A percentile compares a stretch with the other conserved stretches of the same genome.
Conservation (phyloP, 2,888 invertebrate species). For the Venustoraphidia nigricollis region DNA sequence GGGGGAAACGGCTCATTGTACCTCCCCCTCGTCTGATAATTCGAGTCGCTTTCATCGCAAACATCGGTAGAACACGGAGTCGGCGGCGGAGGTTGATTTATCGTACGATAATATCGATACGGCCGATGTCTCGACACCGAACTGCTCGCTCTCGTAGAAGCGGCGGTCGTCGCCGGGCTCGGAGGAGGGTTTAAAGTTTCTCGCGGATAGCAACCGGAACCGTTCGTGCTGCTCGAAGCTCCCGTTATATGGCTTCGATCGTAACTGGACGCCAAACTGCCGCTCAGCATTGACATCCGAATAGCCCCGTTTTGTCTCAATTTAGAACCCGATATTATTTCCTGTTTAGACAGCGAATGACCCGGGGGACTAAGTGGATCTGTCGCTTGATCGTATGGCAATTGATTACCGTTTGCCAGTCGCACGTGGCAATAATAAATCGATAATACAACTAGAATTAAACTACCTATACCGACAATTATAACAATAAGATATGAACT, state of each 20-base stretch:
- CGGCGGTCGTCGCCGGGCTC: constrained; percentile 66
- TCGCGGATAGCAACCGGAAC: constrained; percentile 54
- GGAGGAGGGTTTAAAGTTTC: constrained; percentile 85
- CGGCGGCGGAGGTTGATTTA: constrained; percentile 79
- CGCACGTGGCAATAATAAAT: constrained; percentile 37
- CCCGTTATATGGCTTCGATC: constrained; percentile 48
- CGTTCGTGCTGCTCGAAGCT: constrained; percentile 52
- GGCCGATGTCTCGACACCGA: constrained; percentile 49
- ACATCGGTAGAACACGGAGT: constrained; percentile 92
- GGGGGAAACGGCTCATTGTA: constrained; percentile 56
- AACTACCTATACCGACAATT: constrained; percentile 36
- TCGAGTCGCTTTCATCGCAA: constrained; percentile 76
- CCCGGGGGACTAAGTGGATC: constrained; percentile 43
- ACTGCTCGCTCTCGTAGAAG: constrained; percentile 36
- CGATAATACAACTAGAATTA: constrained; percentile 34
- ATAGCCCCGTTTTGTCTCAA: constrained; percentile 24
- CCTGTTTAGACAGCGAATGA: constrained; percentile 10
- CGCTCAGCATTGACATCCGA: constrained; percentile 48
- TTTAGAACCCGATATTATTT: constrained; percentile 15
- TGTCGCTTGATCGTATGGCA: constrained; percentile 42
- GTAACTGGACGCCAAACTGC: constrained; percentile 46
- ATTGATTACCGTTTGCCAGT: constrained; percentile 25
- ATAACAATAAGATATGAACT: constrained; percentile 39
- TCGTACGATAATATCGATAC: constrained; percentile 59
- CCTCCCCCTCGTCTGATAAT: constrained; percentile 43